Evolutionary conservation across 2,888 invertebrate genomes (phyloP).

Genomic region (Drosophila paracracens): DNA sequence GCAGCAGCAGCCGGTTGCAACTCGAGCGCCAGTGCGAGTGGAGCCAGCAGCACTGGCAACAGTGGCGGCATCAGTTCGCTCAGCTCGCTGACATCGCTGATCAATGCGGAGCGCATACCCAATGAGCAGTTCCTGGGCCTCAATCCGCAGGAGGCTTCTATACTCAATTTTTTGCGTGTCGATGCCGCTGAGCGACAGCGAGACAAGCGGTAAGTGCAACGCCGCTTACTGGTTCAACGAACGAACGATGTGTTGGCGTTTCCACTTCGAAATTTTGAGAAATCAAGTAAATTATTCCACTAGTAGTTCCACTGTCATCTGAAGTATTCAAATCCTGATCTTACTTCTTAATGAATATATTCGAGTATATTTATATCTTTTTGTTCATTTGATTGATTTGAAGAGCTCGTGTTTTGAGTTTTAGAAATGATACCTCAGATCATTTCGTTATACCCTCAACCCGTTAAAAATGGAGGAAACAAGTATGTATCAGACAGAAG

Average conservation of each 20-base stretch:
- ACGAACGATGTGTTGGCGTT: neutral
- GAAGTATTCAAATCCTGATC: neutral
- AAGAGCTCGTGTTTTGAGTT: neutral
- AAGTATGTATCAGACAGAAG: neutral
- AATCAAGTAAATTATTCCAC: neutral
- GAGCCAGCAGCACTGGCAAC: constrained; percentile 28
- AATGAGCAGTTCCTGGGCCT: constrained; percentile 86
- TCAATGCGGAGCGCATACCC: constrained; percentile 87
- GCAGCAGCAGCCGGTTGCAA: constrained; percentile 58
- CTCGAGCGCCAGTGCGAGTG: constrained; percentile 41
- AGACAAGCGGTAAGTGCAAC: constrained; percentile 86
- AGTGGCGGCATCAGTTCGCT: constrained; percentile 74
- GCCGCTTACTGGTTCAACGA: neutral
- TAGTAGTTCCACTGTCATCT: neutral
- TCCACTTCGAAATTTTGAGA: neutral
- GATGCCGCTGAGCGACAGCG: constrained; percentile 88
- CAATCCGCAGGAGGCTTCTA: constrained; percentile 87
- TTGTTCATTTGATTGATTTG: neutral
- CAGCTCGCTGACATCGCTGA: constrained; percentile 84
- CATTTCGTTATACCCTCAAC: neutral
- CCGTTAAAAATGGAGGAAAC: neutral
- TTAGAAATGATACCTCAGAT: neutral
- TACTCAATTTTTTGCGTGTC: constrained; percentile 89
- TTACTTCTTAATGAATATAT: neutral
- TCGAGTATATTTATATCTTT: neutral